Conservation (phyloP, 2,797 vertebrate genomes). For the Erethizon dorsatum region DNA sequence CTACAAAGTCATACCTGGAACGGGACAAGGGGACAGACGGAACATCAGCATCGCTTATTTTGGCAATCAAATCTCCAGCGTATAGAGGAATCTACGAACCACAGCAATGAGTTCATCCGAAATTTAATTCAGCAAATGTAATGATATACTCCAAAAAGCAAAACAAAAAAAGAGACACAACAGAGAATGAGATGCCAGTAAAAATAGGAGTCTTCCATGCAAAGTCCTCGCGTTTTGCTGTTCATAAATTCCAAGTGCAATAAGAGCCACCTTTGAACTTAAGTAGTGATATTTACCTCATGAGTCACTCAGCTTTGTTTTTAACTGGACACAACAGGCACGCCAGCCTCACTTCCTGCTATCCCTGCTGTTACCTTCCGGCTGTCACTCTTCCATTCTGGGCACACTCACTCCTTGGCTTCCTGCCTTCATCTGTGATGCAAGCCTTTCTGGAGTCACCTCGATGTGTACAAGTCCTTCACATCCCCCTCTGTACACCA, state of each 20-base stretch:
- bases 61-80: background rate
- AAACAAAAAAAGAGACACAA: background rate
- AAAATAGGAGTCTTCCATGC: background rate
- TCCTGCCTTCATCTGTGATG: background rate
- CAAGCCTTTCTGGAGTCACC: background rate
- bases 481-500: too few relatives aligned
- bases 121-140: background rate
- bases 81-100: too few relatives aligned
- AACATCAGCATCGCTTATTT: background rate
- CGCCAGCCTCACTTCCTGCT: background rate
- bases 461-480: background rate
- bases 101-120: background rate
- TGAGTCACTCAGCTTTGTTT: background rate
- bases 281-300: background rate
- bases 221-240: background rate
- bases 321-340: background rate
- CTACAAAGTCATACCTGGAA: slow-evolving; percentile 98
- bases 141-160: background rate
- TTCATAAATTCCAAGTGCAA: slow-evolving; percentile 13
- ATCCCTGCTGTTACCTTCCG: background rate
- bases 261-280: background rate
- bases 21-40: slow-evolving; percentile 74
- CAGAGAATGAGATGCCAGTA: background rate
- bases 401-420: background rate
- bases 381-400: background rate